These are phyloP conservation scores for Enteromius treurensis DNA, from an alignment of 2,797 vertebrate species.

Conservation along the genomic window DNA sequence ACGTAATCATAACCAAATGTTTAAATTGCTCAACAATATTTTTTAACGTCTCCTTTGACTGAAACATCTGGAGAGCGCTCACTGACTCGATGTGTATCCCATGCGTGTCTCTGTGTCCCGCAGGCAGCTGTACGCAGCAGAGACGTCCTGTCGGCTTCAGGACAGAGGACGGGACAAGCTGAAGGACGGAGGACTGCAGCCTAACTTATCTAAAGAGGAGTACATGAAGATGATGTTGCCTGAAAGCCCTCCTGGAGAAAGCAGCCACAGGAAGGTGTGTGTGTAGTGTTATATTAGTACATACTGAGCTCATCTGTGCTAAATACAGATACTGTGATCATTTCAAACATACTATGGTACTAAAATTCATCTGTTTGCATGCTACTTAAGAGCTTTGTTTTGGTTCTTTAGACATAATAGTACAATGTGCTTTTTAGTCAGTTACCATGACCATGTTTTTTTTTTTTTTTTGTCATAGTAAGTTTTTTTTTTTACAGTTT, in stretches of 20 bases:
- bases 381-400: background rate
- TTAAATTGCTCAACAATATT: background rate
- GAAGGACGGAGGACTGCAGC: constrained; percentile 79
- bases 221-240: constrained; percentile 89
- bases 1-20: background rate
- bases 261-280: constrained; percentile 84
- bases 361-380: background rate
- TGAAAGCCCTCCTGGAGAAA: constrained; percentile 82
- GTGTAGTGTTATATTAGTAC: background rate
- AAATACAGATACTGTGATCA: background rate
- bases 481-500: no score
- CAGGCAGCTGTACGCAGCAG: constrained; percentile 84
- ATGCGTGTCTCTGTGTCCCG: constrained; percentile 60
- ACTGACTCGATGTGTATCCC: background rate
- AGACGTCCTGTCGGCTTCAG: constrained; percentile 80
- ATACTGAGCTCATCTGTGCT: background rate
- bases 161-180: constrained; percentile 60
- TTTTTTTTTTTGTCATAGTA: no score
- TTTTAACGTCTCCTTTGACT: background rate
- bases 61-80: background rate
- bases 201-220: constrained; percentile 88
- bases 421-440: background rate
- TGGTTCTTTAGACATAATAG: background rate
- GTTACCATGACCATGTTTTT: background rate
- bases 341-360: background rate